These are phyloP conservation scores for Trissonchulus sp. DNA, from an alignment of 2,888 invertebrate genomes.

Conservation along the genomic window DNA sequence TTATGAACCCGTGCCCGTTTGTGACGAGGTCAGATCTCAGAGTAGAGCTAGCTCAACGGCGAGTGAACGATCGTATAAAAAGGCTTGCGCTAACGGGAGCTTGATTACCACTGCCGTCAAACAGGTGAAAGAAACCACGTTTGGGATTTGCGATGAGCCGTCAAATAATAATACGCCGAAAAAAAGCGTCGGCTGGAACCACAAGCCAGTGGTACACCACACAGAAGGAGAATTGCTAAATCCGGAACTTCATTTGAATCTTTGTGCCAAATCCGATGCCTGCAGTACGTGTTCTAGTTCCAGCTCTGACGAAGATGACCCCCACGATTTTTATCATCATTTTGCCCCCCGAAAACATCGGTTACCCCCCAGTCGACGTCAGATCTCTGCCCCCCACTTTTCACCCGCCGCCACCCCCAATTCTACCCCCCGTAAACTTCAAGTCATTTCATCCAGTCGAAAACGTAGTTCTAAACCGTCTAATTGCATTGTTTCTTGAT, in stretches of 20 bases:
- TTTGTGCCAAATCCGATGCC: neutral
- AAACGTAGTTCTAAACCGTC: too few species aligned
- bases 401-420: too few species aligned
- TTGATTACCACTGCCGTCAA: neutral
- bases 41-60: neutral
- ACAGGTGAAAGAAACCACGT: neutral
- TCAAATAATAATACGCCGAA: too few species aligned
- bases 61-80: constrained; percentile 21
- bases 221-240: too few species aligned
- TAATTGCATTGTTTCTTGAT: too few species aligned
- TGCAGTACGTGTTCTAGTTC: constrained; percentile 8
- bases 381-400: too few species aligned
- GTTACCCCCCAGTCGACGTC: too few species aligned
- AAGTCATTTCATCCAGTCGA: too few species aligned
- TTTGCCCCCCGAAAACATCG: neutral
- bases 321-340: neutral
- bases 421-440: too few species aligned
- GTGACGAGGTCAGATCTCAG: neutral
- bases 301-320: neutral
- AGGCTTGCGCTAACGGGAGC: constrained; percentile 25
- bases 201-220: neutral
- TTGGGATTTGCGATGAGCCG: neutral
- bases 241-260: too few species aligned
- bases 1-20: neutral
- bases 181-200: neutral